Percentiles rank a stretch among this genome's conserved stretches.
Evolutionary conservation across 2,888 invertebrate species (phyloP).

Genomic region (Craniophora ligustri): DNA sequence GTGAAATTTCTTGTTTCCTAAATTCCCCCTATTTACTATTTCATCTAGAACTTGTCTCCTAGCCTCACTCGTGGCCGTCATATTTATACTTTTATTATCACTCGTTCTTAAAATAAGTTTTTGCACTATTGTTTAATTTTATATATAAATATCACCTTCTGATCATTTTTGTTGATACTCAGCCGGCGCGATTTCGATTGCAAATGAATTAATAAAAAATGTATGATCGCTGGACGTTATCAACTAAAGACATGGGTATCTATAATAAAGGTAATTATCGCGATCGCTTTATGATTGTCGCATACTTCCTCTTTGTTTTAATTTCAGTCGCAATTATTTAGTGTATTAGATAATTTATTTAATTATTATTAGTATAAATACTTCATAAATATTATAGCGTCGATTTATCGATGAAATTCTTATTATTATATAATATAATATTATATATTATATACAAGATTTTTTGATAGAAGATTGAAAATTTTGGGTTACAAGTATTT

Average conservation of each 20-base stretch:
- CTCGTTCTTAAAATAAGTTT: not conserved
- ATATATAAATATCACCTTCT: conserved; percentile 26
- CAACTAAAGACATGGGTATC: conserved; percentile 66
- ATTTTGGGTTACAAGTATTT: too few relatives aligned
- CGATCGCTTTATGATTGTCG: conserved; percentile 26
- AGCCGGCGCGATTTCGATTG: conserved; percentile 73
- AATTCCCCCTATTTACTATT: conserved; percentile 70
- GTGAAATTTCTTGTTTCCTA: conserved; percentile 81
- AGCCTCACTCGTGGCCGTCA: conserved; percentile 64
- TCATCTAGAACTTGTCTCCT: conserved; percentile 72
- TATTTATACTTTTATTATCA: conserved; percentile 50
- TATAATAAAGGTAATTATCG: conserved; percentile 71
- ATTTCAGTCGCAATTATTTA: conserved; percentile 2
- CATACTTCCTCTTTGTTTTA: conserved; percentile 46
- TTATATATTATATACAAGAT: too few relatives aligned
- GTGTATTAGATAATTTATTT: conserved; percentile 16
- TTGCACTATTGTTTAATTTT: conserved; percentile 1
- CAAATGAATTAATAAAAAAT: conserved; percentile 78
- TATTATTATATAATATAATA: too few relatives aligned
- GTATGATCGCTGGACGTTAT: conserved; percentile 72
- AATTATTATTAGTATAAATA: conserved; percentile 27
- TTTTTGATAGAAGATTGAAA: too few relatives aligned
- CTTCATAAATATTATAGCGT: too few relatives aligned
- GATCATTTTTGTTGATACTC: conserved; percentile 55
- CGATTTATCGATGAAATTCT: too few relatives aligned